A percentile compares a stretch with the other conserved stretches of the same genome.
Evolutionary conservation across 2,113 vertebrate species (phyloP).

Genomic region (Antennarius striatus): DNA sequence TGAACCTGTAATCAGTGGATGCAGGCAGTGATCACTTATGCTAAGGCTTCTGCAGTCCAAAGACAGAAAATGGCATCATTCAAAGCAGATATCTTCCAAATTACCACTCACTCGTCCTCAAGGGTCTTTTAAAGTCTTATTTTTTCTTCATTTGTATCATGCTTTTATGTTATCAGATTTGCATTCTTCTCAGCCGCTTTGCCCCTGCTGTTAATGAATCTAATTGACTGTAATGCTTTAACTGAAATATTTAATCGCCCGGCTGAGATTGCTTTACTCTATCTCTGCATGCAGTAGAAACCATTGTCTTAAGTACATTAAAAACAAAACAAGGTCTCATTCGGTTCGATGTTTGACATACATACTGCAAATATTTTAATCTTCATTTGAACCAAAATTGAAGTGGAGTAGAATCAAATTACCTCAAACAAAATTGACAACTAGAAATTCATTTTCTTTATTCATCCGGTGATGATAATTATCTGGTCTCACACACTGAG

Average conservation of each 20-base stretch:
- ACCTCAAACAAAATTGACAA: neutral
- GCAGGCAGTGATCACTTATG: too few relatives aligned
- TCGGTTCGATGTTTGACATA: neutral
- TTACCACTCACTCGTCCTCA: too few relatives aligned
- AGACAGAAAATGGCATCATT: too few relatives aligned
- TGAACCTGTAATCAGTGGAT: too few relatives aligned
- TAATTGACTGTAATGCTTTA: too few relatives aligned
- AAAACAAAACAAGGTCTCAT: neutral
- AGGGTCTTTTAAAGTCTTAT: too few relatives aligned
- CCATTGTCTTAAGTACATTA: neutral
- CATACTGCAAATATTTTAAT: too few relatives aligned
- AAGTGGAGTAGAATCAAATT: neutral
- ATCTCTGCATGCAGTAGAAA: neutral
- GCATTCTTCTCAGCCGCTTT: neutral
- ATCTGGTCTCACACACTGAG: neutral
- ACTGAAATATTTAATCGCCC: neutral
- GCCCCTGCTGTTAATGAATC: neutral
- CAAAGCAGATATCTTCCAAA: too few relatives aligned
- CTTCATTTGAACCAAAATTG: neutral
- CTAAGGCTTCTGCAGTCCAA: too few relatives aligned
- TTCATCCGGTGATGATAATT: constrained; percentile 2
- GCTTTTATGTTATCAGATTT: too few relatives aligned
- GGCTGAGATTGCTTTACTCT: neutral
- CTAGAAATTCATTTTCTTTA: neutral
- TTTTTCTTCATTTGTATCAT: too few relatives aligned